Base-by-base conservation (phyloP, 2,888 invertebrate species). In the Caenorhabditis sp. region DNA sequence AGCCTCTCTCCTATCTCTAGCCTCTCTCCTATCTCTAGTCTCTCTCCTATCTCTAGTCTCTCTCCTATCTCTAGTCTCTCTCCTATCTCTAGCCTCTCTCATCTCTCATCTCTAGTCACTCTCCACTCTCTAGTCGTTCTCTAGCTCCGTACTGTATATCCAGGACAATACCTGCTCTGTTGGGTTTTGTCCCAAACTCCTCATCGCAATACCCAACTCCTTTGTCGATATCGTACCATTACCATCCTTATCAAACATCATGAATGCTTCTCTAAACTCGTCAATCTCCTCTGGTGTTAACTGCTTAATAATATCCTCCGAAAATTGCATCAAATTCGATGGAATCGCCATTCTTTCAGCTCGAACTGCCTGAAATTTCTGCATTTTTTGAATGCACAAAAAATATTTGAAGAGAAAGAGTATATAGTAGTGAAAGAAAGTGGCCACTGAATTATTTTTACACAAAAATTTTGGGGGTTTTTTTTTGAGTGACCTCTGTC, bases 171-270 rank as follows among this genome's bases (percentile, higher is more conserved):
- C 31, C 67, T 86, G 84, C 65, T 87, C 87, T 0, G 87, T 87
- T 14, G 87, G 87, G 61, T 87, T 87, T 78, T 87, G 87, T n/a
- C 87, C 87, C 26, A 87, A 76, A 43, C 82, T 83, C 20, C 87
- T 78, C 87, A 87, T 87, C 20, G 87, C 87, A n/a, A 87, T 85
- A 58, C 87, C 87, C 79, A 87, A 80, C 71, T 87, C 87, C 64
- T 87, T 88, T 5, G 86, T 87, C 26, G 86, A 85, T 38, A 87
- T 87, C n/a, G 87, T 88, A 25, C 87, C 87, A 69, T 84, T 86
- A n/a, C 86, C 85, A 76, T 87, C 87, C 67, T 87, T 87, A 68
- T 87, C 87, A 67, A 87, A 87, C 85, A 87, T 85, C 87, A 87
- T 85, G 76, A 87, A 87, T 1, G 87, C 85, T 78, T 87, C 87